A percentile compares a stretch with the other conserved stretches of the same genome.
Conservation (phyloP, 2,888 invertebrate genomes). For the Agrilus cyanescens region DNA sequence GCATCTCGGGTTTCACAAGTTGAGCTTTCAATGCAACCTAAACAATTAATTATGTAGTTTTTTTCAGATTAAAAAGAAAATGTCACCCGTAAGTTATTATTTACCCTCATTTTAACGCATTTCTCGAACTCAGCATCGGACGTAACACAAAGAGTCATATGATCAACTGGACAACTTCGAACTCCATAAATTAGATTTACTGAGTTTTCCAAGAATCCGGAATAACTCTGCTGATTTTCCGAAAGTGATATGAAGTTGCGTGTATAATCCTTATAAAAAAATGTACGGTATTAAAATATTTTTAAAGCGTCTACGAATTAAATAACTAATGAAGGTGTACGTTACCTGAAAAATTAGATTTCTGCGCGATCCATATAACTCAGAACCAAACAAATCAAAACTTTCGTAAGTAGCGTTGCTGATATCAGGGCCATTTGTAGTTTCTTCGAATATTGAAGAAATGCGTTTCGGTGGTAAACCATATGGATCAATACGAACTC, state of each 20-base stretch:
- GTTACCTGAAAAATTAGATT: conserved; percentile 71
- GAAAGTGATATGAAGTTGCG: conserved; percentile 50
- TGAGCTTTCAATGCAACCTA: conserved; percentile 80
- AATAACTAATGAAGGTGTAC: conserved; percentile 7
- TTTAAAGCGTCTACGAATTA: background rate
- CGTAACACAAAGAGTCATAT: conserved; percentile 83
- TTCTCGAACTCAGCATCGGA: conserved; percentile 84
- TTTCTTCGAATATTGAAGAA: conserved; percentile 1
- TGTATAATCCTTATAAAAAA: conserved; percentile 56
- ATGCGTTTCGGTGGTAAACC: conserved; percentile 2
- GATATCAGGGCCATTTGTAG: conserved; percentile 11
- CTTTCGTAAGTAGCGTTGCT: conserved; percentile 39
- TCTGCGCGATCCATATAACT: conserved; percentile 52
- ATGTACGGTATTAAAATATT: background rate
- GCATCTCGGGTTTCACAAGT: conserved; percentile 66
- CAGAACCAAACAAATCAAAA: conserved; percentile 65
- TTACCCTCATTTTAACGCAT: conserved; percentile 81
- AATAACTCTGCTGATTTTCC: conserved; percentile 66
- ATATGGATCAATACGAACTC: conserved; percentile 30
- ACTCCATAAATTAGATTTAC: conserved; percentile 62
- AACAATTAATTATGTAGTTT: conserved; percentile 10
- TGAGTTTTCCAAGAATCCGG: conserved; percentile 56
- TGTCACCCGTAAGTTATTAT: conserved; percentile 17
- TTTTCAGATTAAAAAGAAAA: background rate
- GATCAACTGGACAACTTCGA: conserved; percentile 69